phyloP scores from a whole-genome alignment of 2,888 invertebrate species.

The Agrotis puta region DNA sequence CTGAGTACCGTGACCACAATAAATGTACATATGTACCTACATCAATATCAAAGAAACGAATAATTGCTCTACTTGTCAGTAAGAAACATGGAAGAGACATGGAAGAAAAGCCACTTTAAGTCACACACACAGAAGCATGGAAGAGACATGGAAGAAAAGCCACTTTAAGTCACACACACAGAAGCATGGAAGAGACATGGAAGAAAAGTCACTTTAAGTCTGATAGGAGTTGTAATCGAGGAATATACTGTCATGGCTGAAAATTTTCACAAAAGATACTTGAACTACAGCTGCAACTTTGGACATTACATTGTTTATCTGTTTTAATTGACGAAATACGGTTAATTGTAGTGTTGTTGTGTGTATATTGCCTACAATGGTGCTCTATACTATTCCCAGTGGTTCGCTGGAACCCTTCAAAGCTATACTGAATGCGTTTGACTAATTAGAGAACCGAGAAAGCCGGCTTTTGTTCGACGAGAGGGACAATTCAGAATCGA shows the following conservation, averaged over 20 bases:
- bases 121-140: background rate
- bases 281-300: background rate
- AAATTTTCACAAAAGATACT: slow-evolving; percentile 8
- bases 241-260: too few species aligned
- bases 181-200: background rate
- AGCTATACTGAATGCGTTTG: background rate
- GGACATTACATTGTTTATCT: background rate
- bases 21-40: too few species aligned
- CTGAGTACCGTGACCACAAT: too few species aligned
- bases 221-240: background rate
- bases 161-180: slow-evolving; percentile 3
- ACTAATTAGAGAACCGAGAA: slow-evolving; percentile 33
- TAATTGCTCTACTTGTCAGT: background rate
- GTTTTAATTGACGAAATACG: slow-evolving; percentile 3
- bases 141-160: background rate
- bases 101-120: background rate
- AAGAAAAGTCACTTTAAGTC: background rate
- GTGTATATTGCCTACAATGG: slow-evolving; percentile 1
- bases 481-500: background rate
- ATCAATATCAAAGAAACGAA: background rate
- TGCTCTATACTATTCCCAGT: background rate
- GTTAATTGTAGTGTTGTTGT: background rate
- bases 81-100: background rate
- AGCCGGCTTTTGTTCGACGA: slow-evolving; percentile 5
- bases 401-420: background rate